Conservation (phyloP, 2,113 vertebrate species). For the Pristiophorus japonicus region DNA sequence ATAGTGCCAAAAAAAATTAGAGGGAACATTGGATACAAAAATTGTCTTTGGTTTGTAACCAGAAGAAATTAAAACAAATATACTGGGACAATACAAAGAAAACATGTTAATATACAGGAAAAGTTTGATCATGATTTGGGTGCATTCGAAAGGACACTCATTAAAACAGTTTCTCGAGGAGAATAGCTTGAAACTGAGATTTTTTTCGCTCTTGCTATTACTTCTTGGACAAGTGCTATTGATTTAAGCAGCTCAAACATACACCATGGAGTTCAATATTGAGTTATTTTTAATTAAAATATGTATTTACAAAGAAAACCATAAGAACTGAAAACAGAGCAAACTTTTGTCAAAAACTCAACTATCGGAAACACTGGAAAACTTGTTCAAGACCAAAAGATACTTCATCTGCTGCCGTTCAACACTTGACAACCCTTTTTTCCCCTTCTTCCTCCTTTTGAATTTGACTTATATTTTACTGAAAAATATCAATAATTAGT, state of each 20-base stretch:
- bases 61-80: not conserved
- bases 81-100: not conserved
- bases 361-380: not conserved
- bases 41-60: not conserved
- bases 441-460: not conserved
- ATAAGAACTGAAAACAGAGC: not conserved
- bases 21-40: too few relatives aligned
- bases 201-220: not conserved
- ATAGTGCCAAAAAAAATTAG: too few relatives aligned
- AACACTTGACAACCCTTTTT: not conserved
- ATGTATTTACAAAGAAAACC: not conserved
- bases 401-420: not conserved
- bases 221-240: not conserved
- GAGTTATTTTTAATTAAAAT: not conserved
- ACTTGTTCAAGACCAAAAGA: not conserved
- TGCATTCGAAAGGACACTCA: not conserved
- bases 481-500: not conserved
- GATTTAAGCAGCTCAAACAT: not conserved
- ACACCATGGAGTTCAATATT: not conserved
- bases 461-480: conserved; percentile 5
- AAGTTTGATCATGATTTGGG: too few relatives aligned
- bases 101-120: too few relatives aligned
- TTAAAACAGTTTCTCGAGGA: not conserved
- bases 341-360: not conserved
- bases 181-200: not conserved